Base-by-base conservation (phyloP, 2,113 vertebrate genomes). In the Prinia subflava region DNA sequence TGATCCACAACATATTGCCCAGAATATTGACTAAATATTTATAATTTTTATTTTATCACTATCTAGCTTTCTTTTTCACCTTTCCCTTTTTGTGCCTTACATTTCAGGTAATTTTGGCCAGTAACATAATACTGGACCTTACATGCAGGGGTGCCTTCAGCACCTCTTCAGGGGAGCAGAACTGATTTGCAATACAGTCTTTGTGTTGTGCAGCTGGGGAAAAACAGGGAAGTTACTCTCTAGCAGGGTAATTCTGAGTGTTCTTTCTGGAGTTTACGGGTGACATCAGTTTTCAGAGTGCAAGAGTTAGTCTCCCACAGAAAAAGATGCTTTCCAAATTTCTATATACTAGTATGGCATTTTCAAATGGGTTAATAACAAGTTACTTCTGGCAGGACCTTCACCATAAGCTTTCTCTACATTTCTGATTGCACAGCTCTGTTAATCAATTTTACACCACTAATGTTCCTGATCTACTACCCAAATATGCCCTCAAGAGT, bases 381-480 rank as follows among this genome's bases (percentile, higher is more conserved):
- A 76, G 25, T 70, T 75, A 39, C 9, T 77, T 83, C 79, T 74
- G 67, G n/a, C 52, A 87, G 62, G 60, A 89, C n/a, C 24, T 46
- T 78, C 44, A 22, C 37, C 44, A 33, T 62, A 74, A 86, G 50
- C 42, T 78, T 90, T 74, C 35, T 63, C 35, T 47, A 37, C 46
- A 31, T 83, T 94, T 93, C 77, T 76, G 73, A 55, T 53, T 87
- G 62, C 81, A 65, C 37, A 81, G 15, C 53, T 69, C 81, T 91
- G 62, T 91, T 92, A 94, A 94, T 92, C 80, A 91, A 82, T 87
- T 87, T 96, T 92, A 81, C 13, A 31, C 65, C 41, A 68, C 20
- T 79, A 44, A 87, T 64, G 22, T 44, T 81, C 52, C 27, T 35
- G 76, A 75, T 82, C 41, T 86, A 55, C 62, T 74, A 50, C 27